Evolutionary conservation across 92 coral and sea anemone genomes (phyloP).

Genomic region (Blastomussa wellsi): DNA sequence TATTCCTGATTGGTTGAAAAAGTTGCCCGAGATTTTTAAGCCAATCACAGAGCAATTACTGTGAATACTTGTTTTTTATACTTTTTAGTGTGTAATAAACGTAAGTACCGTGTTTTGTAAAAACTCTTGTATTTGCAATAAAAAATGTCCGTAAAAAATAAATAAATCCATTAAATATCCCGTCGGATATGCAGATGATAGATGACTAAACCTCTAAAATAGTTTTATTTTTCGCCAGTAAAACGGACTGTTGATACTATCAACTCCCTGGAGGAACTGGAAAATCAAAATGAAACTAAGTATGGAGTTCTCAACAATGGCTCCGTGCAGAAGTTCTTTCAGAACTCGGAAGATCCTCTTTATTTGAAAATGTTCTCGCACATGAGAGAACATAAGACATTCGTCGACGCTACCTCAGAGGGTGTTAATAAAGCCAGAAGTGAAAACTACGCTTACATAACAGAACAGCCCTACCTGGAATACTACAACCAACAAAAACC

Average conservation of each 20-base stretch:
- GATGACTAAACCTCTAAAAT: neutral
- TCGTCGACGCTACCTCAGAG: conserved; percentile 56
- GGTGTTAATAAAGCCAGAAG: conserved; percentile 72
- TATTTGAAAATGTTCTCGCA: conserved; percentile 78
- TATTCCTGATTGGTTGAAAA: too few species aligned
- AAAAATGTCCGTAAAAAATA: too few species aligned
- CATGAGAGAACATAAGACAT: conserved; percentile 66
- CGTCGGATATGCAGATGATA: neutral
- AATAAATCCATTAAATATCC: too few species aligned
- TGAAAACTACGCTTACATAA: conserved; percentile 84
- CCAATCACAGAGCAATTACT: too few species aligned
- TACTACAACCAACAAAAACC: conserved; percentile 79
- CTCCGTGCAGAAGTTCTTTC: conserved; percentile 67
- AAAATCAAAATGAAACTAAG: conserved; percentile 61
- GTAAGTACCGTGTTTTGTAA: too few species aligned
- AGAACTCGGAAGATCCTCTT: conserved; percentile 65
- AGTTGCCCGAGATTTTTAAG: too few species aligned
- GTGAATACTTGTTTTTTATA: too few species aligned
- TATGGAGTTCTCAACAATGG: conserved; percentile 83
- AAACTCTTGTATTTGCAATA: too few species aligned
- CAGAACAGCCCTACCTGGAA: conserved; percentile 79
- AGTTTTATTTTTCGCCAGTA: conserved; percentile 34
- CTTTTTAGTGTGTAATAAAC: too few species aligned
- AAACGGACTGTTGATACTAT: conserved; percentile 69
- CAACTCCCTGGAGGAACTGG: conserved; percentile 81